Evolutionary conservation across 2,113 vertebrate genomes (phyloP).

Genomic region (Microcebus griseorufus): DNA sequence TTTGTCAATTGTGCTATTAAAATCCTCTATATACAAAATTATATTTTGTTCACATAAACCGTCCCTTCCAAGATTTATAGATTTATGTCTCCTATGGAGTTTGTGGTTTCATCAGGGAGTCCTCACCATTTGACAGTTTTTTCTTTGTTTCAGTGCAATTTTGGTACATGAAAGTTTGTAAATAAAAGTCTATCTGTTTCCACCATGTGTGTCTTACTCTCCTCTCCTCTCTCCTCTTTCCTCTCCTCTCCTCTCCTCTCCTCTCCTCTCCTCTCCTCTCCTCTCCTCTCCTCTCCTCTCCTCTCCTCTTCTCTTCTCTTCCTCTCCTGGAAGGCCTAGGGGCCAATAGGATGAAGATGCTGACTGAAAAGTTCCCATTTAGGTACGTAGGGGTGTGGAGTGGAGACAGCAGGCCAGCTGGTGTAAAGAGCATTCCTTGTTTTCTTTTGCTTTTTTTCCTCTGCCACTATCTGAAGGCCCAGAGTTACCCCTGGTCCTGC

Average conservation of each 20-base stretch:
- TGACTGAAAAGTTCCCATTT: not conserved
- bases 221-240: not conserved
- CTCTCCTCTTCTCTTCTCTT: not conserved
- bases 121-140: not conserved
- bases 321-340: not conserved
- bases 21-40: not conserved
- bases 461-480: not conserved
- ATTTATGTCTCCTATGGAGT: not conserved
- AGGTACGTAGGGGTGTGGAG: not conserved
- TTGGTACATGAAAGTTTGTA: not conserved
- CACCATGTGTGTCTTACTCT: not conserved
- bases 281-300: too few species aligned
- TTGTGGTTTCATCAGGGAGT: not conserved
- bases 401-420: not conserved
- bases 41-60: not conserved
- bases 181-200: not conserved
- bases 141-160: not conserved
- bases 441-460: not conserved
- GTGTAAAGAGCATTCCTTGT: not conserved
- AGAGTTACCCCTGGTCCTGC: not conserved
- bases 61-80: not conserved
- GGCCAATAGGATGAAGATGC: not conserved
- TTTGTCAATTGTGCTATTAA: not conserved
- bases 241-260: too few species aligned
- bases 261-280: too few species aligned